Percentiles rank a stretch among this genome's conserved stretches.
Conservation (phyloP, 2,888 invertebrate species). For the Synergus japonicus region DNA sequence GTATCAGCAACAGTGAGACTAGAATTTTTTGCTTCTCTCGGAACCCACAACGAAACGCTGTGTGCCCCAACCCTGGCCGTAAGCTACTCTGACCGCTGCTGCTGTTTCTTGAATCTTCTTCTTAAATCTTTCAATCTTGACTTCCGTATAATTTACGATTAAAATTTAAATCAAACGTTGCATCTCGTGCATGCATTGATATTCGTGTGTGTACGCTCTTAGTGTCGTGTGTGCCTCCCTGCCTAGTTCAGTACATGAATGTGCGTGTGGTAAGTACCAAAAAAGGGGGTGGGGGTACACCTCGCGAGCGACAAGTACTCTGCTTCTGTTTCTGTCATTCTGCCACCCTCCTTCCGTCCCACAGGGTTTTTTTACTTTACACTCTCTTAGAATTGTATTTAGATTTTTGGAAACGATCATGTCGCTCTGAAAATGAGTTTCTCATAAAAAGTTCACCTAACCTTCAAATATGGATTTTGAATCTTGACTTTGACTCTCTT, state of each 20-base stretch:
- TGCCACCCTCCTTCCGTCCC: conserved; percentile 10
- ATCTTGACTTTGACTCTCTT: neutral
- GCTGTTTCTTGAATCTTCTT: neutral
- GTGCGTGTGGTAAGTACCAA: conserved; percentile 46
- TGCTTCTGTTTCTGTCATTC: conserved; percentile 36
- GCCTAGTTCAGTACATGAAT: conserved; percentile 40
- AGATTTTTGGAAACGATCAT: neutral
- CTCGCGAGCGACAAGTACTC: conserved; percentile 39
- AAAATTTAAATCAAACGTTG: conserved; percentile 4
- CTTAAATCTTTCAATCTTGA: neutral
- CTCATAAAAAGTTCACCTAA: neutral
- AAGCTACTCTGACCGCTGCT: conserved; percentile 17
- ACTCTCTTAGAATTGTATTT: conserved; percentile 8
- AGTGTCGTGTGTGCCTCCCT: conserved; percentile 42
- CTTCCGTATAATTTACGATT: conserved; percentile 5
- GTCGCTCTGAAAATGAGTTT: neutral
- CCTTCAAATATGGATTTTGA: conserved; percentile 23
- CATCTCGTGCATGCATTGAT: conserved; percentile 36
- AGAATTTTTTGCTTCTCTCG: conserved; percentile 1
- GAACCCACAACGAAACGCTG: conserved; percentile 41
- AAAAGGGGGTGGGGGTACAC: conserved; percentile 43
- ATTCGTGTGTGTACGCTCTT: conserved; percentile 19
- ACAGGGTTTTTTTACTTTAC: conserved; percentile 1
- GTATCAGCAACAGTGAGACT: conserved; percentile 45
- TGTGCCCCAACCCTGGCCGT: conserved; percentile 37